These are phyloP conservation scores for Netelia melanura DNA, from an alignment of 2,888 invertebrate species.

Conservation along the genomic window DNA sequence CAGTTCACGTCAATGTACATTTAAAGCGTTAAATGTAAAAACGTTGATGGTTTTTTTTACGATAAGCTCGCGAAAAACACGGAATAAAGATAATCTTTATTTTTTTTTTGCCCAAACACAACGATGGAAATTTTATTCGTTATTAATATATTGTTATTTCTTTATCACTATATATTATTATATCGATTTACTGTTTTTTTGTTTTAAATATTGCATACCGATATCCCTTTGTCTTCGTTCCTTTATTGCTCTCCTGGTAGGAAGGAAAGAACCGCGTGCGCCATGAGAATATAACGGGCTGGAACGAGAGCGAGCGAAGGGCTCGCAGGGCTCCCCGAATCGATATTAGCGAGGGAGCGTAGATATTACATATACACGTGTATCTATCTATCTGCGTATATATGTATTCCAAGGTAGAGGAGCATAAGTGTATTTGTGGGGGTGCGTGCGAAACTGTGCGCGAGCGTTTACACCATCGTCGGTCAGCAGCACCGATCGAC, in stretches of 20 bases:
- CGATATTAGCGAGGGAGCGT: constrained; percentile 33
- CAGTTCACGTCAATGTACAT: background rate
- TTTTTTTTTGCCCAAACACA: too few species aligned
- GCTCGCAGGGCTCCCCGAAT: constrained; percentile 19
- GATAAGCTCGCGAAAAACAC: background rate
- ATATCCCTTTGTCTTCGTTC: too few species aligned
- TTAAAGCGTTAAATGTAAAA: background rate
- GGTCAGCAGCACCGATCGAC: constrained; percentile 53
- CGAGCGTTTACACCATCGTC: constrained; percentile 48
- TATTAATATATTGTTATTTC: background rate
- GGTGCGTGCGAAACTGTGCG: constrained; percentile 49
- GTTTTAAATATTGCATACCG: background rate
- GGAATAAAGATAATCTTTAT: background rate
- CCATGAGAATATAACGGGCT: constrained; percentile 33
- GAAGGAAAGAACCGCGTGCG: background rate
- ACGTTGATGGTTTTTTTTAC: background rate
- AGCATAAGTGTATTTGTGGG: constrained; percentile 19
- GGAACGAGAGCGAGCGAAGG: constrained; percentile 14
- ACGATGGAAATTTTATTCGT: background rate
- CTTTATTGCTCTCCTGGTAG: background rate
- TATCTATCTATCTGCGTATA: background rate
- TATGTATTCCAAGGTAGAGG: constrained; percentile 18
- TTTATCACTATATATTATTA: background rate
- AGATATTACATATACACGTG: background rate
- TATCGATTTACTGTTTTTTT: background rate